Percentiles rank a stretch among this genome's conserved stretches.
phyloP scores from a whole-genome alignment of 2,888 invertebrate genomes.

The Eupithecia centaureata region DNA sequence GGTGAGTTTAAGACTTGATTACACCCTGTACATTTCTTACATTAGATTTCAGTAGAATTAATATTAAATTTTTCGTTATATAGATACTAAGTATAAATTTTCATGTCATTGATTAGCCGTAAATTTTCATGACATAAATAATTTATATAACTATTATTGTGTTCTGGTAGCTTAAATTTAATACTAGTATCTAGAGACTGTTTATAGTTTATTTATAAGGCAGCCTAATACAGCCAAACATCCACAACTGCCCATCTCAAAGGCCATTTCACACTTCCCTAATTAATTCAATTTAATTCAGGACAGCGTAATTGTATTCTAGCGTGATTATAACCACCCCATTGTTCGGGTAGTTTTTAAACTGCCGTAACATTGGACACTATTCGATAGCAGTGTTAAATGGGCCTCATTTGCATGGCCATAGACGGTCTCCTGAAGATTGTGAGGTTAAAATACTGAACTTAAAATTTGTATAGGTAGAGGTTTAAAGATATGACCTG shows the following conservation, averaged over 20 bases:
- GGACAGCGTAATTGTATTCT: slow-evolving; percentile 66
- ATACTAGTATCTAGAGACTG: too few species aligned
- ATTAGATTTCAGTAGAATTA: too few species aligned
- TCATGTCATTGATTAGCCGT: too few species aligned
- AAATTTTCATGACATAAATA: too few species aligned
- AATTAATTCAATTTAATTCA: slow-evolving; percentile 74
- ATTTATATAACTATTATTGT: too few species aligned
- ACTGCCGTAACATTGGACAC: slow-evolving; percentile 34
- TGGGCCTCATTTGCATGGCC: slow-evolving; percentile 44
- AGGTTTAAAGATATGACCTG: too few species aligned
- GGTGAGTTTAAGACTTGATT: too few species aligned
- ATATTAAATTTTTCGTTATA: too few species aligned
- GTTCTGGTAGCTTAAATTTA: too few species aligned
- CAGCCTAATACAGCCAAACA: slow-evolving; percentile 25
- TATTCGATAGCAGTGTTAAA: slow-evolving; percentile 45
- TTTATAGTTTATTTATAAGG: not conserved
- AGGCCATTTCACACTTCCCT: slow-evolving; percentile 55
- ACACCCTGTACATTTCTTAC: too few species aligned
- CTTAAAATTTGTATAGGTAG: not conserved
- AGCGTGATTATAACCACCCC: slow-evolving; percentile 67
- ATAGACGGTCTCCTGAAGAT: slow-evolving; percentile 35
- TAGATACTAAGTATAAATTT: too few species aligned
- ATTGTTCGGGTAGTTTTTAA: slow-evolving; percentile 50
- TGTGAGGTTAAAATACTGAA: slow-evolving; percentile 17
- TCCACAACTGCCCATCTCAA: slow-evolving; percentile 16